These are phyloP conservation scores for Chaetophractus vellerosus DNA, from an alignment of 2,797 vertebrate genomes.

Conservation along the genomic window DNA sequence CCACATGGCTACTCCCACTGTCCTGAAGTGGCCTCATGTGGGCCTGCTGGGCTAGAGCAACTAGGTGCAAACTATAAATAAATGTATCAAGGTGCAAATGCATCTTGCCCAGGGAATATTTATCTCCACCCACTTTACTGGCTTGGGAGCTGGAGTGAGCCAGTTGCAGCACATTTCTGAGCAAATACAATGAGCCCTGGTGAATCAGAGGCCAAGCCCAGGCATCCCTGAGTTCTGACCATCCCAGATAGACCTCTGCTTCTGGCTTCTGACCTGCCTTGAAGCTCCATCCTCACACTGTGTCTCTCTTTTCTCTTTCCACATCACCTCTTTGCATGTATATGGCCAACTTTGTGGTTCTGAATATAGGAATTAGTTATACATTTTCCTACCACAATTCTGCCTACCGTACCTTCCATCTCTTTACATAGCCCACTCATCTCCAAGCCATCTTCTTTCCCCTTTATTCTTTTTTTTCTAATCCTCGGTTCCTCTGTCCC, in stretches of 20 bases:
- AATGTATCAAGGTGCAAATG: background rate
- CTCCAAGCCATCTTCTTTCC: background rate
- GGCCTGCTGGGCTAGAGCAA: background rate
- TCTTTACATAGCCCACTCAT: background rate
- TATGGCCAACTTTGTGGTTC: background rate
- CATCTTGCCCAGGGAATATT: background rate
- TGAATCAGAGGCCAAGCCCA: constrained; percentile 3
- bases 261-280: background rate
- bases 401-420: background rate
- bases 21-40: background rate
- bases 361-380: background rate
- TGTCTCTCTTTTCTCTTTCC: background rate
- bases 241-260: background rate
- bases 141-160: background rate
- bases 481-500: background rate
- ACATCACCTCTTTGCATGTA: background rate
- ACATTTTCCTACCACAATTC: background rate
- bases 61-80: background rate
- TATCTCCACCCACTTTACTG: background rate
- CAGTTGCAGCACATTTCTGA: constrained; percentile 11
- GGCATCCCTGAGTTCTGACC: background rate
- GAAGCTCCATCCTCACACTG: background rate
- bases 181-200: background rate
- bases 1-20: background rate
- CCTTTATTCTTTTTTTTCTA: background rate